Conservation (phyloP, 2,888 invertebrate genomes). For the Drosophila nr. perissopoda region DNA sequence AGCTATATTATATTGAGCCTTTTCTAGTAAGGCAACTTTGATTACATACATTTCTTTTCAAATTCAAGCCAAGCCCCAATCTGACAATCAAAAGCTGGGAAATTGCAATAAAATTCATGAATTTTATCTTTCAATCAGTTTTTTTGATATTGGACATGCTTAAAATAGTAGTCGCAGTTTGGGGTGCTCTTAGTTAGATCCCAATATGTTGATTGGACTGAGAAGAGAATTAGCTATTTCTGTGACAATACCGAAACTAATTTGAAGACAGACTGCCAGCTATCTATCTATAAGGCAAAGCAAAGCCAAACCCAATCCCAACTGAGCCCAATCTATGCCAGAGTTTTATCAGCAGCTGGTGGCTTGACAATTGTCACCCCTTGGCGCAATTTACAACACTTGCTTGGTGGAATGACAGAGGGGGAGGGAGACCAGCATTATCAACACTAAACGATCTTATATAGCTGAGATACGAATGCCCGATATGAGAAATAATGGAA, state of each 20-base stretch:
- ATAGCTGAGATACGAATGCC: conserved; percentile 55
- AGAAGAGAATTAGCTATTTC: conserved; percentile 30
- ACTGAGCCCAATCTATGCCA: neutral
- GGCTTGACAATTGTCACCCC: conserved; percentile 43
- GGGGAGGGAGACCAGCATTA: conserved; percentile 36
- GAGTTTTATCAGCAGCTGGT: conserved; percentile 30
- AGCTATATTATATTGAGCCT: neutral
- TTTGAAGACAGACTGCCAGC: conserved; percentile 30
- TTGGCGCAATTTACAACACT: conserved; percentile 63
- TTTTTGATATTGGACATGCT: conserved; percentile 11
- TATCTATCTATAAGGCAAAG: conserved; percentile 5
- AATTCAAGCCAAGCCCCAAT: neutral
- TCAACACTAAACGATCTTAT: conserved; percentile 62
- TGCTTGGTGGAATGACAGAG: conserved; percentile 33
- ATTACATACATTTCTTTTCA: neutral
- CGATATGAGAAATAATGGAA: conserved; percentile 63
- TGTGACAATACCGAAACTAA: conserved; percentile 47
- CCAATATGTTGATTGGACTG: conserved; percentile 23
- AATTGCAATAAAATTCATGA: neutral
- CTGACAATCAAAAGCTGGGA: neutral
- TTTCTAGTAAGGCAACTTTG: neutral
- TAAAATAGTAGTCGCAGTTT: neutral
- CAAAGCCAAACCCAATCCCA: neutral
- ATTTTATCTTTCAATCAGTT: conserved; percentile 3
- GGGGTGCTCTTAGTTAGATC: conserved; percentile 33